Evolutionary conservation across 2,888 invertebrate genomes (phyloP), one percentile per base, ranked within the genome.

Genomic region (Sisyra nigra): DNA sequence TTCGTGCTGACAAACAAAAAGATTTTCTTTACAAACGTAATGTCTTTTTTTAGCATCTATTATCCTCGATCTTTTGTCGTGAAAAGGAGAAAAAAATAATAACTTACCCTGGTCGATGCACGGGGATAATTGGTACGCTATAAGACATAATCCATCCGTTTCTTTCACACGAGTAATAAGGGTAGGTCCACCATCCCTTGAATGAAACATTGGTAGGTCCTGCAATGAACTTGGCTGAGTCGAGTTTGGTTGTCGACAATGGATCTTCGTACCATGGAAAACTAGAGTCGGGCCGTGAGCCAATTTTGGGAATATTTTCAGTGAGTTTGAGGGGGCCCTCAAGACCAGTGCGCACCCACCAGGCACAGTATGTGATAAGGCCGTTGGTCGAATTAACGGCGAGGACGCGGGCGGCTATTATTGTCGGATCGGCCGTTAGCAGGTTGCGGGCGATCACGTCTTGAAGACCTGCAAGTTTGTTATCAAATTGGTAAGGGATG

Each of bases 131-230:
- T 10, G 72, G 73, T 15, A 86, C 80, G 49, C 85, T 86, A 60
- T 89, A 91, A 3, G 88, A 87, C 40, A 89, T 68, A 51, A 89
- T 68, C 91, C 91, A 91, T 47, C 77, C 72, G 50, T 74, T 72
- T 19, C 74, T 70, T 46, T 73, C 73, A 62, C 91, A 91, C 50
- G 85, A 85, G 60, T 80, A 88, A 60, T 89, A 91, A 1, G 91
- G 89, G 54, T 74, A 79, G 13, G 88, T 89, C 89, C 89, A 91
- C 78, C 84, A 83, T 17, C 87, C 84, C 54, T 74, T 69, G 47
- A 71, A 71, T 46, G 74, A 71, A 45, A 70, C 66, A 42, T 72
- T 71, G n/a, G 71, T 68, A 11, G 74, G 72, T 40, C 74, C 71
- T 45, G 71, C 66, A 68, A 78, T 73, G 60, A 79, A 79, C 59